phyloP scores from a whole-genome alignment of 2,113 vertebrate genomes.

The Morone chrysops region DNA sequence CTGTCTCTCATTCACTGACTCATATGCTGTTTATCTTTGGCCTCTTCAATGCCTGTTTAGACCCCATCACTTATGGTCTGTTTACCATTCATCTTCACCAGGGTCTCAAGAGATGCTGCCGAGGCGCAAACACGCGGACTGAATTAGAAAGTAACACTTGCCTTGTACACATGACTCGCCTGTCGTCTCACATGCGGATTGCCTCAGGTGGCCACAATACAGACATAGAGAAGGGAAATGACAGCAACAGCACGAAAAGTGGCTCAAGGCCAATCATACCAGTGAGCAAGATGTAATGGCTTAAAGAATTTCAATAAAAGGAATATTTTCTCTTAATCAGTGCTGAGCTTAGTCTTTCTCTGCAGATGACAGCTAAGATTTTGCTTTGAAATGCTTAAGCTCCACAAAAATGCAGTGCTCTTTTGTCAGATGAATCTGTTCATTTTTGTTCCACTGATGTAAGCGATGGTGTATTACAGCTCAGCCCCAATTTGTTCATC shows the following conservation, averaged over 20 bases:
- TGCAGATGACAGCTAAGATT: background rate
- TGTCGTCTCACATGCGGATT: constrained; percentile 49
- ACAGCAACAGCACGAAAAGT: constrained; percentile 23
- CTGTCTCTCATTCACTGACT: constrained; percentile 85
- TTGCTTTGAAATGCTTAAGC: background rate
- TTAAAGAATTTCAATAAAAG: background rate
- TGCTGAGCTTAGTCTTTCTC: background rate
- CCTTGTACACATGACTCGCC: constrained; percentile 65
- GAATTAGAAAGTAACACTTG: constrained; percentile 78
- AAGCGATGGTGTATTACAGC: background rate
- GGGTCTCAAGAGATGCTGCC: constrained; percentile 76
- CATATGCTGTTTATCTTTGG: constrained; percentile 89
- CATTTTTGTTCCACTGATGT: background rate
- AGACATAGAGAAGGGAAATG: constrained; percentile 14
- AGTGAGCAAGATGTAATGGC: constrained; percentile 65
- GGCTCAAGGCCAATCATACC: constrained; percentile 43
- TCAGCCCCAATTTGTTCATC: background rate
- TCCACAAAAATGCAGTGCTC: background rate
- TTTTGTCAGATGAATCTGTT: background rate
- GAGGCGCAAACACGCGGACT: constrained; percentile 27
- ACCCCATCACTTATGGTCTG: constrained; percentile 86
- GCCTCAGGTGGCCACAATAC: background rate
- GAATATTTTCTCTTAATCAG: background rate
- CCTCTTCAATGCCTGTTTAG: constrained; percentile 85
- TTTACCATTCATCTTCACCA: constrained; percentile 83